phyloP scores from a whole-genome alignment of 2,113 vertebrate genomes.

The Leucoraja erinaceus region DNA sequence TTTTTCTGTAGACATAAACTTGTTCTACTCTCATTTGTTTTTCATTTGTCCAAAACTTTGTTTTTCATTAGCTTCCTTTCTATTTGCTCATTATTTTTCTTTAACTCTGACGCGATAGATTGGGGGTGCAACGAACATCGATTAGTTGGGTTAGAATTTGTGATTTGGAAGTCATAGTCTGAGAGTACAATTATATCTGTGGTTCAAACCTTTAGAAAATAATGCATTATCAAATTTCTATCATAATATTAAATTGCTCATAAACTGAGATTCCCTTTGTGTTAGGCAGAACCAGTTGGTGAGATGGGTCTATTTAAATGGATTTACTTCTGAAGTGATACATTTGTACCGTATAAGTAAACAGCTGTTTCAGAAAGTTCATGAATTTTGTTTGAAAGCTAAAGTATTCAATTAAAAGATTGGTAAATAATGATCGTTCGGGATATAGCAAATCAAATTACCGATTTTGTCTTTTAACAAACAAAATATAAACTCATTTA shows the following conservation, averaged over 20 bases:
- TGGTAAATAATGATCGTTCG: neutral
- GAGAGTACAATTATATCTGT: neutral
- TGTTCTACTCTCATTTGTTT: slow-evolving; percentile 43
- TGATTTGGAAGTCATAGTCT: neutral
- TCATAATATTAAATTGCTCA: neutral
- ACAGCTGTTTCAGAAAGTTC: neutral
- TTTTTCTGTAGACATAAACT: slow-evolving; percentile 46
- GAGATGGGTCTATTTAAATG: neutral
- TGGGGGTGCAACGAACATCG: slow-evolving; percentile 60
- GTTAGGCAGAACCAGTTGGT: neutral
- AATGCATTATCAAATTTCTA: neutral
- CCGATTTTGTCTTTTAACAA: neutral
- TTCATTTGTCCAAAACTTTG: slow-evolving; percentile 39
- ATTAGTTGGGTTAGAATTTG: neutral
- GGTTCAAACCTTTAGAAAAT: neutral
- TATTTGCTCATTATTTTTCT: slow-evolving; percentile 46
- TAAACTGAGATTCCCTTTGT: neutral
- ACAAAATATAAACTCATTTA: neutral
- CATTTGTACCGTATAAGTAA: neutral
- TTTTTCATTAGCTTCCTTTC: slow-evolving; percentile 42
- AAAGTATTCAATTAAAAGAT: neutral
- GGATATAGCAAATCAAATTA: neutral
- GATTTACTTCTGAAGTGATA: neutral
- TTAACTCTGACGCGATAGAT: neutral
- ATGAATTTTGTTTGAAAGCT: neutral